phyloP scores from a whole-genome alignment of 2,888 invertebrate species.

The Plebejus anna region DNA sequence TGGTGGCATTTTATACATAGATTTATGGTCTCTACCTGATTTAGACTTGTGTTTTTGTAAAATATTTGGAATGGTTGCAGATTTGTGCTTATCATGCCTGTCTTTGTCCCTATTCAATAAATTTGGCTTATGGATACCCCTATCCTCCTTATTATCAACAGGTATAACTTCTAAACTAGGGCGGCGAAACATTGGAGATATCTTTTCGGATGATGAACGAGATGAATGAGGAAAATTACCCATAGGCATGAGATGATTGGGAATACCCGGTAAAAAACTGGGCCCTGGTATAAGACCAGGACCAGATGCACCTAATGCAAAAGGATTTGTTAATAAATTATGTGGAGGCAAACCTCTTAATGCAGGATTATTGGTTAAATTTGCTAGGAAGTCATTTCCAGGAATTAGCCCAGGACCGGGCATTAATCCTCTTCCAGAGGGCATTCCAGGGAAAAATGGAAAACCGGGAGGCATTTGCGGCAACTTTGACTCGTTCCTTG shows the following conservation, averaged over 20 bases:
- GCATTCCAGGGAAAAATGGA: conserved; percentile 67
- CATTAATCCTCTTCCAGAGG: conserved; percentile 77
- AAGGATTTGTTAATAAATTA: conserved; percentile 69
- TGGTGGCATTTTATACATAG: conserved; percentile 72
- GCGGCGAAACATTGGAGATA: conserved; percentile 80
- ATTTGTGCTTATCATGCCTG: conserved; percentile 72
- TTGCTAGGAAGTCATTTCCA: conserved; percentile 63
- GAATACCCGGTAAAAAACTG: conserved; percentile 63
- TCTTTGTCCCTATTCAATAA: conserved; percentile 62
- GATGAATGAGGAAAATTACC: conserved; percentile 80
- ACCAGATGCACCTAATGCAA: conserved; percentile 74
- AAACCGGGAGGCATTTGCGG: conserved; percentile 68
- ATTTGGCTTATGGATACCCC: conserved; percentile 60
- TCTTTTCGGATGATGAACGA: conserved; percentile 77
- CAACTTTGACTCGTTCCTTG: conserved; percentile 66
- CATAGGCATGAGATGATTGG: conserved; percentile 75
- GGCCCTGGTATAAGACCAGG: conserved; percentile 83
- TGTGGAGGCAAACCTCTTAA: conserved; percentile 63
- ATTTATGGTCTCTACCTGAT: conserved; percentile 70
- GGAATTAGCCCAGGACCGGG: conserved; percentile 77
- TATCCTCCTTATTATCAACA: conserved; percentile 72
- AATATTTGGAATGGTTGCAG: conserved; percentile 71
- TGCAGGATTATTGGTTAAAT: conserved; percentile 69
- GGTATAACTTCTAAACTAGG: conserved; percentile 79
- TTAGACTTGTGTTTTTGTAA: conserved; percentile 70